Evolutionary conservation across 2,113 vertebrate species (phyloP).

Genomic region (Phalacrocorax pelagicus): DNA sequence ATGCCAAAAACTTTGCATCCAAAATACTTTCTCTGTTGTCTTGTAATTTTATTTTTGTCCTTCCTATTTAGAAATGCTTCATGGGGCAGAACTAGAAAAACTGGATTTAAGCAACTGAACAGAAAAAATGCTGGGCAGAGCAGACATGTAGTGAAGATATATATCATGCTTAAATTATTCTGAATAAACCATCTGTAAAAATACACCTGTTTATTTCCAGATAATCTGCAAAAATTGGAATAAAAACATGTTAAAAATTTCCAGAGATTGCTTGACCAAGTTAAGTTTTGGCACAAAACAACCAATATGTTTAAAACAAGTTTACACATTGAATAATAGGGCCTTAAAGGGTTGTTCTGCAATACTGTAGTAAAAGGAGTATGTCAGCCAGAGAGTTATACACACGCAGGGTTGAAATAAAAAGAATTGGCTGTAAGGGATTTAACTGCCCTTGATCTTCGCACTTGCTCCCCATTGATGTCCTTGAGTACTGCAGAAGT

Average conservation of each 20-base stretch:
- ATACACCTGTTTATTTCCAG: neutral
- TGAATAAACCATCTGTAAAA: neutral
- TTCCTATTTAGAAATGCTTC: neutral
- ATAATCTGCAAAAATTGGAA: neutral
- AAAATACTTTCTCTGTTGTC: neutral
- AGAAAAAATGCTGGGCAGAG: neutral
- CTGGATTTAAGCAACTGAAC: neutral
- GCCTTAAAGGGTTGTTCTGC: neutral
- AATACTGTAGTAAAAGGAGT: neutral
- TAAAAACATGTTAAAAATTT: neutral
- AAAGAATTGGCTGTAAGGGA: neutral
- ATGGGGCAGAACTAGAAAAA: neutral
- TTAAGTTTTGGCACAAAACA: neutral
- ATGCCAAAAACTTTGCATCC: neutral
- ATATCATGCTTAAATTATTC: neutral
- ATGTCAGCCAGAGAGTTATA: neutral
- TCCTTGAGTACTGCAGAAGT: neutral
- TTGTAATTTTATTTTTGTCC: neutral
- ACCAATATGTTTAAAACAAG: neutral
- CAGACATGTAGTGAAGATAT: neutral
- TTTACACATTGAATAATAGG: neutral
- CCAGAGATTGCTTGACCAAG: rapidly evolving
- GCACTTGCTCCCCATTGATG: neutral
- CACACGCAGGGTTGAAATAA: neutral
- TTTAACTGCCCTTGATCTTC: neutral